Percentiles rank a stretch among this genome's conserved stretches.
Evolutionary conservation across 2,888 invertebrate species (phyloP).

Genomic region (Nomada ruficornis): DNA sequence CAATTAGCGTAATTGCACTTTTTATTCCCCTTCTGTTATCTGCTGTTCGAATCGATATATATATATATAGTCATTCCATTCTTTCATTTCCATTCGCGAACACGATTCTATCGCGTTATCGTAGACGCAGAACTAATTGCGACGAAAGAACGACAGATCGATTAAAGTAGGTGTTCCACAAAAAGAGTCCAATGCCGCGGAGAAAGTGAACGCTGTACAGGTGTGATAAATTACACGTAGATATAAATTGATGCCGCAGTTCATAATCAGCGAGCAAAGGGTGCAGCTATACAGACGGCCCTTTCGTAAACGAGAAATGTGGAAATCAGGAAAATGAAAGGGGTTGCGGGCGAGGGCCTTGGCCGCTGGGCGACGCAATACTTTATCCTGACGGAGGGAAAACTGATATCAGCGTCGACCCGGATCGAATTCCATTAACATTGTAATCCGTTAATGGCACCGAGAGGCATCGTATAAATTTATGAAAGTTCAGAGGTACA

Average conservation of each 20-base stretch:
- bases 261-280: slow-evolving; percentile 1
- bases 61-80: not conserved
- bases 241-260: slow-evolving; percentile 30
- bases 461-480: slow-evolving; percentile 19
- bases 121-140: not conserved
- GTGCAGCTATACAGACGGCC: not conserved
- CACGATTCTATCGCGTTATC: not conserved
- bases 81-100: not conserved
- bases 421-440: slow-evolving; percentile 45
- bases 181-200: not conserved
- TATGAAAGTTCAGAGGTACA: slow-evolving; percentile 33
- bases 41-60: no score
- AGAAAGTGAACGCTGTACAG: slow-evolving; percentile 17
- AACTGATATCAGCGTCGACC: slow-evolving; percentile 17
- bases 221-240: slow-evolving; percentile 40
- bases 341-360: not conserved
- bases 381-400: not conserved
- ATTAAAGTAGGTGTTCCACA: not conserved
- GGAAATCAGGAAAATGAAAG: slow-evolving; percentile 1
- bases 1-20: slow-evolving; percentile 29
- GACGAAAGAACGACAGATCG: slow-evolving; percentile 13
- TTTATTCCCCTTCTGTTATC: not conserved
- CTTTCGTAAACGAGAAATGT: not conserved
- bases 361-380: not conserved
- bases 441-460: slow-evolving; percentile 32